phyloP scores from a whole-genome alignment of 35 echinoderm and acorn worm genomes.

The Anneissia japonica region DNA sequence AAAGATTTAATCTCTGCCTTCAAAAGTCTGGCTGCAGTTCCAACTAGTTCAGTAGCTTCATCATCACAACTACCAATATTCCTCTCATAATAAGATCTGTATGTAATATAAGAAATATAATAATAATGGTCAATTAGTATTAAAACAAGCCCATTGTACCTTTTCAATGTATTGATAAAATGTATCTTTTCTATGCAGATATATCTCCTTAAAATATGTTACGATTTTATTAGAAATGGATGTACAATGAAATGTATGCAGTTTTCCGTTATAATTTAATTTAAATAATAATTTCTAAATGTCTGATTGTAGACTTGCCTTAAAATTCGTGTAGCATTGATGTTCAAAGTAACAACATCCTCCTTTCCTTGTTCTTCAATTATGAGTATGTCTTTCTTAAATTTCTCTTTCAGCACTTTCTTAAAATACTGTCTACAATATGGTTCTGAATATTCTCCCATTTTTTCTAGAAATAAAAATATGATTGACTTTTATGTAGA shows the following conservation, averaged over 20 bases:
- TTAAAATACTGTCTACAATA: conserved; percentile 53
- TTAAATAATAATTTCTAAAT: too few relatives aligned
- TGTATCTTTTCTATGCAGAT: conserved; percentile 22
- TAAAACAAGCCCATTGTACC: too few relatives aligned
- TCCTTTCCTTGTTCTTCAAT: conserved; percentile 38
- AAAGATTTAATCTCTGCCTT: conserved; percentile 66
- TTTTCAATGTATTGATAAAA: neutral
- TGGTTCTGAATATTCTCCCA: conserved; percentile 20
- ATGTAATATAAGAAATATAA: neutral
- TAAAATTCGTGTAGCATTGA: neutral
- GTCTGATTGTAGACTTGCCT: too few relatives aligned
- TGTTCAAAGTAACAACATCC: conserved; percentile 56
- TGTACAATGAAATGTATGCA: too few relatives aligned
- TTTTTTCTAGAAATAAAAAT: too few relatives aligned
- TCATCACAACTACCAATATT: conserved; percentile 6
- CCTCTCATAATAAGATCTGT: neutral
- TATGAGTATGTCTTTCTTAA: conserved; percentile 41
- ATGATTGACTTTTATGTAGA: conserved; percentile 11
- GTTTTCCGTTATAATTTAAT: too few relatives aligned
- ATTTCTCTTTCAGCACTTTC: conserved; percentile 36
- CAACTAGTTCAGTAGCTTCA: conserved; percentile 29
- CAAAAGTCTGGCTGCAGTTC: conserved; percentile 56
- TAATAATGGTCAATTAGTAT: too few relatives aligned
- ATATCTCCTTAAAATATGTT: conserved; percentile 24
- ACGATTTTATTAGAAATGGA: neutral